A percentile compares a stretch with the other conserved stretches of the same genome.
Evolutionary conservation across 2,113 vertebrate genomes (phyloP).

Genomic region (Caloenas nicobarica): DNA sequence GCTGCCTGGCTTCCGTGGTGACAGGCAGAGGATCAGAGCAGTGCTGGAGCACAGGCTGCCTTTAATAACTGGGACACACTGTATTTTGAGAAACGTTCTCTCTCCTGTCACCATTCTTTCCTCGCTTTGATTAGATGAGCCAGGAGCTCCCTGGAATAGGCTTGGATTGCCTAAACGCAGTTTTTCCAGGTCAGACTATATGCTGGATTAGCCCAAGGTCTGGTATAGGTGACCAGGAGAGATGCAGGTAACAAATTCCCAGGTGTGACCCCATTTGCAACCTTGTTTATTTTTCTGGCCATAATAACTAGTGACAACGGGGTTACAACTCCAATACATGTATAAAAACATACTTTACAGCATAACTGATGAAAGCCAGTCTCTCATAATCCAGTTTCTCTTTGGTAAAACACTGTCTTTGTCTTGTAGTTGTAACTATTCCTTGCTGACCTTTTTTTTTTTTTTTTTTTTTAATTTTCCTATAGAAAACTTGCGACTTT

Average conservation of each 20-base stretch:
- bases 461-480: background rate
- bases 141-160: background rate
- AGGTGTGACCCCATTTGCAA: background rate
- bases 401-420: background rate
- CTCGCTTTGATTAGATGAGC: background rate
- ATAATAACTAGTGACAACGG: background rate
- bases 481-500: slow-evolving; percentile 92
- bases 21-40: background rate
- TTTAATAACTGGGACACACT: background rate
- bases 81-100: background rate
- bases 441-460: background rate
- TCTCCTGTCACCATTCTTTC: background rate
- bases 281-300: background rate
- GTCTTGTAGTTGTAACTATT: background rate
- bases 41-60: background rate
- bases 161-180: background rate
- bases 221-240: background rate
- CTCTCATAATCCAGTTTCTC: background rate
- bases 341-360: background rate
- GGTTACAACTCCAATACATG: background rate
- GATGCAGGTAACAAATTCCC: background rate
- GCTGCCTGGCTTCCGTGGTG: background rate
- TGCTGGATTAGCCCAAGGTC: background rate
- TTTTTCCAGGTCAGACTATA: background rate
- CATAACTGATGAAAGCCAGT: background rate